Percentiles rank a stretch among this genome's conserved stretches.
Evolutionary conservation across 2,888 invertebrate genomes (phyloP).

Genomic region (Frankliniella fusca): DNA sequence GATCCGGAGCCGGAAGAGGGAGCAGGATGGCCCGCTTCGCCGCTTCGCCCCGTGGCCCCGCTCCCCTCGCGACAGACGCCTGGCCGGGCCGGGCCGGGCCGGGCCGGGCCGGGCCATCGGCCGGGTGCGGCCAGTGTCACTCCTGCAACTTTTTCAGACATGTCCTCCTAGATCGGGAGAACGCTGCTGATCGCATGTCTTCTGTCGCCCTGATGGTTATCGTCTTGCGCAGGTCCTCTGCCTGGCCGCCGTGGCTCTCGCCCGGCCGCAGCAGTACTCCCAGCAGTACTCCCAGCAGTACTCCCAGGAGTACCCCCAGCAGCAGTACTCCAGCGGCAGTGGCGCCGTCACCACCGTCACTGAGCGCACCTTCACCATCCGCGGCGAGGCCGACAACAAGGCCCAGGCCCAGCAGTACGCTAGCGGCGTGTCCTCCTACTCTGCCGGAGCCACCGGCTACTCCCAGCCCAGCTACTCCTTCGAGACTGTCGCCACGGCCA

Average conservation of each 20-base stretch:
- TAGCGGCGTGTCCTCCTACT: neutral
- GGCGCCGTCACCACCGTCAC: constrained; percentile 17
- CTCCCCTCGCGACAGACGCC: too few relatives aligned
- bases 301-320: neutral
- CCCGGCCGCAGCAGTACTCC: neutral
- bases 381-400: neutral
- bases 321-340: neutral
- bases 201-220: neutral
- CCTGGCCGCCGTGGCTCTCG: constrained; percentile 17
- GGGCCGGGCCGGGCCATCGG: too few relatives aligned
- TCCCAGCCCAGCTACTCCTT: constrained; percentile 11
- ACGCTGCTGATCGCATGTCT: too few relatives aligned
- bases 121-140: too few relatives aligned
- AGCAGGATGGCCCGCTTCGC: too few relatives aligned
- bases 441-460: neutral
- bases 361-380: constrained; percentile 19
- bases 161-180: too few relatives aligned
- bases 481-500: neutral
- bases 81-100: too few relatives aligned
- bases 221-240: neutral
- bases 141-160: too few relatives aligned
- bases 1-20: too few relatives aligned
- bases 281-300: neutral
- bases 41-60: too few relatives aligned
- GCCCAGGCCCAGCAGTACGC: neutral